Conservation (phyloP, 2,113 vertebrate genomes). For the Passer domesticus region DNA sequence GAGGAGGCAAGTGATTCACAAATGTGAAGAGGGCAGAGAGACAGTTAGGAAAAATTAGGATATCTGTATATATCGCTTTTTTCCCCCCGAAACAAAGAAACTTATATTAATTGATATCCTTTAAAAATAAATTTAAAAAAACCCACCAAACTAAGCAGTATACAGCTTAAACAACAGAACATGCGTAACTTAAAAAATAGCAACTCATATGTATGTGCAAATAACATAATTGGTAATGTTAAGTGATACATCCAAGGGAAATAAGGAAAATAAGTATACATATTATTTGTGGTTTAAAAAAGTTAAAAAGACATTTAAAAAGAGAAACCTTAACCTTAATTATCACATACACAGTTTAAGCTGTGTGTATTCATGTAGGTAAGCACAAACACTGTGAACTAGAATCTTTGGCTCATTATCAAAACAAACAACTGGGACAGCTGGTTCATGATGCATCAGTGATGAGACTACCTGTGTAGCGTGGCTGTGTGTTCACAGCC, state of each 20-base stretch:
- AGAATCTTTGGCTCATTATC: background rate
- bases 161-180: background rate
- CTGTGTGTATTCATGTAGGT: rapidly evolving
- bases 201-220: background rate
- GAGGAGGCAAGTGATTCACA: background rate
- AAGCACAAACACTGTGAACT: background rate
- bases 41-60: background rate
- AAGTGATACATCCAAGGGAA: background rate
- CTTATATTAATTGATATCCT: background rate
- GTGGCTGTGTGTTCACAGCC: background rate
- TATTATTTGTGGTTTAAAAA: background rate
- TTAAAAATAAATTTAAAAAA: background rate
- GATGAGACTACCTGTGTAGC: background rate
- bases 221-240: background rate
- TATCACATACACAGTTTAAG: background rate
- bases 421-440: background rate
- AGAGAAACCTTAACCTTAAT: background rate
- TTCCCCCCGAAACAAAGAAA: background rate
- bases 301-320: background rate
- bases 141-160: background rate
- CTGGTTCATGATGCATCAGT: background rate
- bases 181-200: background rate
- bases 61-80: background rate
- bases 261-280: background rate
- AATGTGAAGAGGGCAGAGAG: background rate